Percentiles rank a stretch among this genome's conserved stretches.
phyloP scores from a whole-genome alignment of 2,113 vertebrate species.

The Pao palembangensis region DNA sequence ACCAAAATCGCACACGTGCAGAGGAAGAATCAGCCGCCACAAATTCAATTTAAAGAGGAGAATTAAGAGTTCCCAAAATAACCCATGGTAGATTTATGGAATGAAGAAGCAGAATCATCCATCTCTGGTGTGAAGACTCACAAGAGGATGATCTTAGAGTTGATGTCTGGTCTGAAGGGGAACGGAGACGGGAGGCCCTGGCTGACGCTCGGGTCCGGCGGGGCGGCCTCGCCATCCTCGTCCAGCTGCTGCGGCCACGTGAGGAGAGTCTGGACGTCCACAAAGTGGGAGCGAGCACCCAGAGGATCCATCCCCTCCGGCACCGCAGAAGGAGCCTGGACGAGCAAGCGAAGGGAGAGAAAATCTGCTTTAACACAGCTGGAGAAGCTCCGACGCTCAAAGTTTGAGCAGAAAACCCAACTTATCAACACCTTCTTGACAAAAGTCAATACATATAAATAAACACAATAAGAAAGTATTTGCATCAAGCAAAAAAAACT shows the following conservation, averaged over 20 bases:
- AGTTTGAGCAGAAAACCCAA: too few relatives aligned
- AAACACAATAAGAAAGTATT: neutral
- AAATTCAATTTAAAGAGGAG: neutral
- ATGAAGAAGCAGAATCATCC: too few relatives aligned
- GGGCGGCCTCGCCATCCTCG: conserved; percentile 23
- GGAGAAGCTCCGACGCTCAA: too few relatives aligned
- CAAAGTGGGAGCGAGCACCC: conserved; percentile 92
- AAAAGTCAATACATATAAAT: too few relatives aligned
- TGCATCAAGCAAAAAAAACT: too few relatives aligned
- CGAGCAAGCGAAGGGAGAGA: neutral
- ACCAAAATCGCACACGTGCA: too few relatives aligned
- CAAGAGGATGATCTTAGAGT: conserved; percentile 89
- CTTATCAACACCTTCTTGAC: too few relatives aligned
- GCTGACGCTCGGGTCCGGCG: conserved; percentile 30
- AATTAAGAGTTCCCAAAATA: neutral
- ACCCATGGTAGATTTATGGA: too few relatives aligned
- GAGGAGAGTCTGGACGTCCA: conserved; percentile 83
- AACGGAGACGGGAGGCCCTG: conserved; percentile 82
- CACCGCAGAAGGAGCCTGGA: conserved; percentile 3
- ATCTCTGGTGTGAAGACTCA: conserved; percentile 65
- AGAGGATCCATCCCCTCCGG: conserved; percentile 88
- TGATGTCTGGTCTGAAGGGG: conserved; percentile 84
- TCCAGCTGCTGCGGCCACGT: conserved; percentile 78
- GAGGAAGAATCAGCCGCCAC: neutral
- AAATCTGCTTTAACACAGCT: neutral